Evolutionary conservation across 2,888 invertebrate genomes (phyloP), one percentile per base, ranked within the genome.

Genomic region (Phalangium opilio): DNA sequence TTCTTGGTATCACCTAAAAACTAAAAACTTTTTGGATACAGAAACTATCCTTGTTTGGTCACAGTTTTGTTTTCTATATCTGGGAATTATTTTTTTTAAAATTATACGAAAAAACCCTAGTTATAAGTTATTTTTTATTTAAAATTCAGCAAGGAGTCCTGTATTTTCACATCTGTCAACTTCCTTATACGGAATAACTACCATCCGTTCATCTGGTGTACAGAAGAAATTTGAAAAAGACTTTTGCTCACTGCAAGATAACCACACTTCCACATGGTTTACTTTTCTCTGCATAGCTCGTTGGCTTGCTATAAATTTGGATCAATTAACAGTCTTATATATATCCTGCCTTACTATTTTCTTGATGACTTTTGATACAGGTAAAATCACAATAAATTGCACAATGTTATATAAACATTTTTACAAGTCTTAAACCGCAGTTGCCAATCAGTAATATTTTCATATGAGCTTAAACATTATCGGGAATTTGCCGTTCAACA

Each of bases 91-190:
- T 7, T 17, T 34, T 34, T 27, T 27, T 27, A 27, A 27, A 27
- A 7, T n/a, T n/a, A n/a, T 4, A 27, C 8, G 8, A 27, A 8
- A 27, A 27, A 27, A 27, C 8, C 8, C 4, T 27, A 27, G 8
- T 7, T 27, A 7, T 7, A 27, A 8, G 4, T 27, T 7, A 27
- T 27, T 27, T 27, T n/a, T n/a, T n/a, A n/a, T n/a, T n/a, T n/a
- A n/a, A n/a, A n/a, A 60, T 57, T n/a, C 18, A 85, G 85, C 82
- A 53, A 79, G 90, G 50, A 90, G 90, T 59, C 95, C 95, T 0
- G 85, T 96, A n/a, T 95, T 91, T 69, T 83, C 84, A 2, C 91
- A 93, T 63, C 70, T 95, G 59, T 85, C 81, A 61, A 83, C 90
- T 20, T 80, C 87, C 0, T 70, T 96, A 4, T 82, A 84, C 64